phyloP scores from a whole-genome alignment of 2,797 vertebrate genomes.

The Cryptoprocta ferox region DNA sequence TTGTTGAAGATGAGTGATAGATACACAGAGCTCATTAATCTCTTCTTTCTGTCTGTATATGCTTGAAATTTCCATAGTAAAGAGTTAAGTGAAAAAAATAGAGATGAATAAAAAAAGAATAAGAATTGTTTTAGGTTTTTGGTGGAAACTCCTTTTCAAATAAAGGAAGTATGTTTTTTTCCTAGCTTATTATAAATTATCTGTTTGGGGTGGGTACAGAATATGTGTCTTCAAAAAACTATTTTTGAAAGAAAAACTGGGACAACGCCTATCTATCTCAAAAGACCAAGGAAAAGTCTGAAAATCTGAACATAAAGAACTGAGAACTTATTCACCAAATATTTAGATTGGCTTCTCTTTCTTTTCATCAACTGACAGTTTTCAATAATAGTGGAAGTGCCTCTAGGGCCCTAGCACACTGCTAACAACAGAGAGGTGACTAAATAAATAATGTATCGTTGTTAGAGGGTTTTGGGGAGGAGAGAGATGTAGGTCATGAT shows the following conservation, averaged over 20 bases:
- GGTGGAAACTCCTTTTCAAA: conserved; percentile 13
- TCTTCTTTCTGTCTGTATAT: background rate
- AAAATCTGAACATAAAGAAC: background rate
- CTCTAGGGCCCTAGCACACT: background rate
- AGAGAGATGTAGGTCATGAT: background rate
- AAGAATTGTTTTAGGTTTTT: background rate
- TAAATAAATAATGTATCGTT: background rate
- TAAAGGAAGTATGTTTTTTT: background rate
- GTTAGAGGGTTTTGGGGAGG: background rate
- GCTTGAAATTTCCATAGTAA: background rate
- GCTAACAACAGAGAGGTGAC: background rate
- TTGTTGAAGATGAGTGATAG: background rate
- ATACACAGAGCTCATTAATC: background rate
- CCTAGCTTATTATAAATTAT: background rate
- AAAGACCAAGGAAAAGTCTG: background rate
- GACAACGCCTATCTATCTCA: background rate
- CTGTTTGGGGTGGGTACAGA: background rate
- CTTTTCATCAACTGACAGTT: background rate
- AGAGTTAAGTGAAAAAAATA: background rate
- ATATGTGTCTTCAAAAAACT: background rate
- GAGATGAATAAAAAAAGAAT: background rate
- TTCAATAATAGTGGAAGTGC: background rate
- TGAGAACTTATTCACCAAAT: background rate
- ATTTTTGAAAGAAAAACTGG: background rate
- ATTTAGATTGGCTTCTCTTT: conserved; percentile 5